Evolutionary conservation across 2,888 invertebrate species (phyloP).

Genomic region (Diarsia brunnea): DNA sequence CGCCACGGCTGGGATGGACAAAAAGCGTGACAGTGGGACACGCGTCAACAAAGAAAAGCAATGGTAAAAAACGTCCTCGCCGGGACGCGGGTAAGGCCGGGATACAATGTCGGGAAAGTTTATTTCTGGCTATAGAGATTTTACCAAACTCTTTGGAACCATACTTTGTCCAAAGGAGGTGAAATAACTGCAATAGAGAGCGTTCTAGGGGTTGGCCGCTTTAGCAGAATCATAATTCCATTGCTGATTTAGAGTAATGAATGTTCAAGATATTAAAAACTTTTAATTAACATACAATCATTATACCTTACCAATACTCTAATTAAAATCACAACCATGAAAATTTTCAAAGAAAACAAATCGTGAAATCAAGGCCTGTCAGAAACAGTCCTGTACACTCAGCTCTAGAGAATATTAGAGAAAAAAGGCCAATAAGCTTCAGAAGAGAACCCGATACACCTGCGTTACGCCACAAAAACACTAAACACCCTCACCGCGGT

Average conservation of each 20-base stretch:
- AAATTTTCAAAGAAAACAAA: not conserved
- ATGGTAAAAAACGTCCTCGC: constrained; percentile 58
- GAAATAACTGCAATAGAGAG: not conserved
- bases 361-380: constrained; percentile 1
- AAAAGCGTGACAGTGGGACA: constrained; percentile 82
- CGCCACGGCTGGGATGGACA: constrained; percentile 78
- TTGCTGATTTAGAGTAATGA: not conserved
- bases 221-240: not conserved
- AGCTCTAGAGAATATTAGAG: constrained; percentile 32
- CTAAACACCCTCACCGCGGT: constrained; percentile 69
- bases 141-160: not conserved
- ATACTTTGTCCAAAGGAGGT: no score
- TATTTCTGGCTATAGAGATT: not conserved
- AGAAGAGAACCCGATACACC: constrained; percentile 80
- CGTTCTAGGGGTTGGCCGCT: no score
- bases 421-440: constrained; percentile 68
- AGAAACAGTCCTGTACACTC: constrained; percentile 28
- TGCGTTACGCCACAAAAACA: constrained; percentile 85
- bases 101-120: constrained; percentile 58
- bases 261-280: not conserved
- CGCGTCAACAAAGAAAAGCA: constrained; percentile 82
- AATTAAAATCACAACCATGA: not conserved
- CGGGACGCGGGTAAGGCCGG: constrained; percentile 43
- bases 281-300: not conserved
- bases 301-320: not conserved